Evolutionary conservation across 2,113 vertebrate species (phyloP).

Genomic region (Odocoileus virginianus): DNA sequence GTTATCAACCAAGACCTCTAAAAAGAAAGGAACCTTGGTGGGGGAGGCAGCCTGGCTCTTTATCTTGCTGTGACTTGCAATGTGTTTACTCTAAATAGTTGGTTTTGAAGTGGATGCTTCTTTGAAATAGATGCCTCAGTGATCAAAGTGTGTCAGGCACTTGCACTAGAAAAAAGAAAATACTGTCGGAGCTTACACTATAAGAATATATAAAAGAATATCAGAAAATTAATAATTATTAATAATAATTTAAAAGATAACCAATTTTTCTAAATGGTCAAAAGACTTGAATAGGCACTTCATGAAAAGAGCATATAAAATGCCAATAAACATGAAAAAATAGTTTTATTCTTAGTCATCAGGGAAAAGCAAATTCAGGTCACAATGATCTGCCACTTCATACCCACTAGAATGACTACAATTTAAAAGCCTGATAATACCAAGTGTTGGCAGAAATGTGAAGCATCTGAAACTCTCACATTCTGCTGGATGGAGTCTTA

Average conservation of each 20-base stretch:
- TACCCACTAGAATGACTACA: neutral
- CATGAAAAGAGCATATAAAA: neutral
- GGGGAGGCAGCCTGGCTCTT: neutral
- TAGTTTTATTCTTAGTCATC: neutral
- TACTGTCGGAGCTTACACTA: neutral
- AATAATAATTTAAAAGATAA: neutral
- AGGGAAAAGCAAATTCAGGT: neutral
- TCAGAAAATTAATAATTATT: neutral
- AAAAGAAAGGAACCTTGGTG: neutral
- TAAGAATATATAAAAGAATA: neutral
- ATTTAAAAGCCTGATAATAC: neutral
- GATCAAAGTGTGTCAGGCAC: neutral
- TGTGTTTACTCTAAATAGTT: neutral
- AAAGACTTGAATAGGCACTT: neutral
- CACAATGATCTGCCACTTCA: neutral
- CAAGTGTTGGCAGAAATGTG: neutral
- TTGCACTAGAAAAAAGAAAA: neutral
- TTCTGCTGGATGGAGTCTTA: neutral
- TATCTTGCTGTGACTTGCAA: neutral
- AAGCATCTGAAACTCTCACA: neutral
- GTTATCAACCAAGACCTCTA: neutral
- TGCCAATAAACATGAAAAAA: neutral
- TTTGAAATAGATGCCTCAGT: neutral
- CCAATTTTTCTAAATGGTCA: neutral
- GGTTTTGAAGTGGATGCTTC: neutral